Evolutionary conservation across 1,140 invertebrate species (phyloP).

Genomic region (Drosophila jambulina): DNA sequence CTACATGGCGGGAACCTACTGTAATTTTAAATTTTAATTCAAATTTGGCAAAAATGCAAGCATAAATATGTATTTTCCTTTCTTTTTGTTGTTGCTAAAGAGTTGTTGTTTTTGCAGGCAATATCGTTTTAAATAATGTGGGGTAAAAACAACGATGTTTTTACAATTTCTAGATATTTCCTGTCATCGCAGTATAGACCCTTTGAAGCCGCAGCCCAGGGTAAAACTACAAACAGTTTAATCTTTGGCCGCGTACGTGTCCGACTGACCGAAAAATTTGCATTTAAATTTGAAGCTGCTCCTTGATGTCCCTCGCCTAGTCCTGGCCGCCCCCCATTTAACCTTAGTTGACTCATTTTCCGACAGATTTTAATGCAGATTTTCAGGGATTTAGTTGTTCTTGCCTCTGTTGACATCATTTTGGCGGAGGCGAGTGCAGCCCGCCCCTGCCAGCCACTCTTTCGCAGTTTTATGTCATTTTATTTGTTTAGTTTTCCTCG

Average conservation of each 20-base stretch:
- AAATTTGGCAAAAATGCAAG: too few relatives aligned
- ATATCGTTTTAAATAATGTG: too few relatives aligned
- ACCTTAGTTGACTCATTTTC: constrained; percentile 20
- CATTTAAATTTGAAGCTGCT: constrained; percentile 31
- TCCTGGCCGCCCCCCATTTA: not conserved
- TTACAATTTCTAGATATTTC: too few relatives aligned
- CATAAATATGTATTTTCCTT: too few relatives aligned
- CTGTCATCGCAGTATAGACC: not conserved
- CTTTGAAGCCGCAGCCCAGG: not conserved
- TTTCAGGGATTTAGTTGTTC: constrained; percentile 27
- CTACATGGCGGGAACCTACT: too few relatives aligned
- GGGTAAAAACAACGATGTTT: too few relatives aligned
- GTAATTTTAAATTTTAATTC: too few relatives aligned
- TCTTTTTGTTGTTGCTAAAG: too few relatives aligned
- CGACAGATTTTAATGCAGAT: constrained; percentile 44
- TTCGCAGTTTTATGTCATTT: constrained; percentile 45
- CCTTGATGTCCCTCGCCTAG: not conserved
- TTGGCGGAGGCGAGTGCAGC: constrained; percentile 51
- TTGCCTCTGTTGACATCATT: constrained; percentile 65
- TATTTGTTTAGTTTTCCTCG: constrained; percentile 70
- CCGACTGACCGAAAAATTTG: constrained; percentile 24
- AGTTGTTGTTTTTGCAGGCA: too few relatives aligned
- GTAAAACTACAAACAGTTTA: not conserved
- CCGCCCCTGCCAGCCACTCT: constrained; percentile 5
- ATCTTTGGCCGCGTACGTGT: not conserved